These are phyloP conservation scores for Osedax fenrisi DNA, from an alignment of 2,888 invertebrate species.

Conservation along the genomic window DNA sequence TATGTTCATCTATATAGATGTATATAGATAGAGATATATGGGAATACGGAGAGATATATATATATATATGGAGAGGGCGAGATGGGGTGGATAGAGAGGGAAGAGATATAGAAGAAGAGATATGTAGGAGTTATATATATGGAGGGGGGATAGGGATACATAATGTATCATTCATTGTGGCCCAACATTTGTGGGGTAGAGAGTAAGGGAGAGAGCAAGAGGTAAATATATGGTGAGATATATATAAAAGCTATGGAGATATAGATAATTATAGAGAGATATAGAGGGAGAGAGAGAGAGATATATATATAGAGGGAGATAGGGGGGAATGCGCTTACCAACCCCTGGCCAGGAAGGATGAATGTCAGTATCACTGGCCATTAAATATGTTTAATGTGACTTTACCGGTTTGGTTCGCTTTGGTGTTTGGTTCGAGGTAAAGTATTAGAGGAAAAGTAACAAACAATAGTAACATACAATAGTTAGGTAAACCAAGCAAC, in stretches of 20 bases:
- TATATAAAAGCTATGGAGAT: neutral
- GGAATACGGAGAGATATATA: slow-evolving; percentile 5
- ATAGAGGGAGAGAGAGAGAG: neutral
- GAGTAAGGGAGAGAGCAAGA: neutral
- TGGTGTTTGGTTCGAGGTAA: too few species aligned
- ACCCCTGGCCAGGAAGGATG: too few species aligned
- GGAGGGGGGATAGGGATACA: slow-evolving; percentile 19
- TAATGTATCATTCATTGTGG: neutral
- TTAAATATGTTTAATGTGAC: too few species aligned
- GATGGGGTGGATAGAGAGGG: neutral
- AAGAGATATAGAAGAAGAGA: slow-evolving; percentile 17
- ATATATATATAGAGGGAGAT: neutral
- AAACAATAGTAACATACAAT: too few species aligned
- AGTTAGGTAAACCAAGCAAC: too few species aligned
- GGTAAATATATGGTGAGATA: neutral
- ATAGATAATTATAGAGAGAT: neutral
- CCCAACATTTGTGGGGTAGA: neutral
- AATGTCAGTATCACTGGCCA: too few species aligned
- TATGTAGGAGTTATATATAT: neutral
- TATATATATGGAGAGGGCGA: neutral
- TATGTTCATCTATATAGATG: too few species aligned
- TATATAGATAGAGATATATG: slow-evolving; percentile 8
- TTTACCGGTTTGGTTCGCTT: too few species aligned
- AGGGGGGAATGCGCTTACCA: too few species aligned
- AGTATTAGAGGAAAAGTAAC: too few species aligned